Percentiles rank a stretch among this genome's conserved stretches.
Evolutionary conservation across 2,797 vertebrate genomes (phyloP).

Genomic region (Phoeniculus purpureus): DNA sequence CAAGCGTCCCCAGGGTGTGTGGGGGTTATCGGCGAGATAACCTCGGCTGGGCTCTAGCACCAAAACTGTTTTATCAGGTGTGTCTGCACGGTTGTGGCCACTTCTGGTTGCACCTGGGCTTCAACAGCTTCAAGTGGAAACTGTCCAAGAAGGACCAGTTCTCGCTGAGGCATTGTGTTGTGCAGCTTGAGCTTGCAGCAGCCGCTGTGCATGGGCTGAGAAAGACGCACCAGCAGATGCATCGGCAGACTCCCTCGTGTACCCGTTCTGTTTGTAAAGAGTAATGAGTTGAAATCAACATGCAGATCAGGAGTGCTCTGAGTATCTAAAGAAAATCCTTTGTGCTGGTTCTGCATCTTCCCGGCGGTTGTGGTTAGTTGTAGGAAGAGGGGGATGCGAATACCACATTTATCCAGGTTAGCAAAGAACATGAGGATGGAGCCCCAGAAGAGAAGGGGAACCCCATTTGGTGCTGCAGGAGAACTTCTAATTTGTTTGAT

Average conservation of each 20-base stretch:
- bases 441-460: not conserved
- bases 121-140: not conserved
- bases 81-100: not conserved
- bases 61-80: accelerated
- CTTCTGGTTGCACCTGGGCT: not conserved
- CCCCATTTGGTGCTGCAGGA: not conserved
- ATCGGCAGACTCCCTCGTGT: not conserved
- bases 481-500: not conserved
- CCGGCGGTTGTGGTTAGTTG: not conserved
- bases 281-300: not conserved
- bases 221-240: not conserved
- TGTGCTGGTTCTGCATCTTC: not conserved
- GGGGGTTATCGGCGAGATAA: constrained; percentile 36
- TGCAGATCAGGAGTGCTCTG: not conserved
- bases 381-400: not conserved
- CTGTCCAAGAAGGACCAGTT: not conserved
- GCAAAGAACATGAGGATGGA: not conserved
- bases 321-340: not conserved
- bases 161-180: accelerated
- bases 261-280: not conserved
- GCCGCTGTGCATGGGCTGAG: not conserved
- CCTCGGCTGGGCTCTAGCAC: not conserved
- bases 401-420: not conserved
- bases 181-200: not conserved
- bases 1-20: accelerated